Conservation (phyloP, 1,140 invertebrate species). For the Lasioglossum baleicum region DNA sequence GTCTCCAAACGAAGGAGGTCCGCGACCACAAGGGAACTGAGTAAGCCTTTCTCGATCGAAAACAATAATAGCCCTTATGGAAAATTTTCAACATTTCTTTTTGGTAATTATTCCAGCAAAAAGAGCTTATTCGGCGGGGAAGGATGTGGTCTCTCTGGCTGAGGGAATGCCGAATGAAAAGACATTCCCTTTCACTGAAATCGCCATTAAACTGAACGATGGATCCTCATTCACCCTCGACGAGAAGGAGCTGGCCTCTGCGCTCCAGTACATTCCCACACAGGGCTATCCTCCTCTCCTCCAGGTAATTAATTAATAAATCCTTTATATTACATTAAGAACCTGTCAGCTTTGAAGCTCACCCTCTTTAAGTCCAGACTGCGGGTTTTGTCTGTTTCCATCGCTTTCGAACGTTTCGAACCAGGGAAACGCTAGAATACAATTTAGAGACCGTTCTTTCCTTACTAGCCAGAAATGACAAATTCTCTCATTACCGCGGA, state of each 20-base stretch:
- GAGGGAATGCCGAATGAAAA: conserved; percentile 89
- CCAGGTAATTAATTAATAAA: conserved; percentile 68
- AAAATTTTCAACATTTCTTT: background rate
- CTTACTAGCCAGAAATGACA: no score
- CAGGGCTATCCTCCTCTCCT: conserved; percentile 86
- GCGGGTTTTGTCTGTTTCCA: background rate
- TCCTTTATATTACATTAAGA: background rate
- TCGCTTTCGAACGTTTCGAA: no score
- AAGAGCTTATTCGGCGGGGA: conserved; percentile 83
- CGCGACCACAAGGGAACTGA: conserved; percentile 74
- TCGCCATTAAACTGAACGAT: conserved; percentile 83
- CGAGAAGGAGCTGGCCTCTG: conserved; percentile 81
- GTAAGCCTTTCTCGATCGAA: conserved; percentile 61
- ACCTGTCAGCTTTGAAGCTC: background rate
- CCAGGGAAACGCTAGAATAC: no score
- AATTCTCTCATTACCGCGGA: no score
- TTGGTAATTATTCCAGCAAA: conserved; percentile 80
- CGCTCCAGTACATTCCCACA: conserved; percentile 88
- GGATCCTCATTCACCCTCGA: conserved; percentile 82
- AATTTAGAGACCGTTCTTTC: no score
- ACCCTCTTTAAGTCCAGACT: background rate
- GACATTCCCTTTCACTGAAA: conserved; percentile 86
- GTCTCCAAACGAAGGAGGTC: conserved; percentile 71
- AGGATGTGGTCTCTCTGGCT: conserved; percentile 86
- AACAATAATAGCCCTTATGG: background rate